Evolutionary conservation across 2,888 invertebrate genomes (phyloP).

Genomic region (Agrypnus murinus): DNA sequence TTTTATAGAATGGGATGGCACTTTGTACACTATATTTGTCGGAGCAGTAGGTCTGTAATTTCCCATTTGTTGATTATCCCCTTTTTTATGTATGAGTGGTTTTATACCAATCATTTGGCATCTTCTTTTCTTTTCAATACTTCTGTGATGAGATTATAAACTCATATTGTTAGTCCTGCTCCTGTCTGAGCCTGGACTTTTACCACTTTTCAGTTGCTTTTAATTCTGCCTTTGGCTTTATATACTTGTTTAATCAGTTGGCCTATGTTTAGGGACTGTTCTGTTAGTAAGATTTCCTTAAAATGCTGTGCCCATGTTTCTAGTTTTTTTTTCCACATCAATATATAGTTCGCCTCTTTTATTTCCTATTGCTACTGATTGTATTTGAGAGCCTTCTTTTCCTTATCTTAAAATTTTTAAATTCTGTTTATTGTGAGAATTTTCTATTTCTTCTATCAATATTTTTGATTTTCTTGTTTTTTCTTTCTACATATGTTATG

Average conservation of each 20-base stretch:
- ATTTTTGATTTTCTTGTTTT: conserved; percentile 1
- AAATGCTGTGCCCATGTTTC: no score
- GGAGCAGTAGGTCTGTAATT: conserved; percentile 9
- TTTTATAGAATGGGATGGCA: not conserved
- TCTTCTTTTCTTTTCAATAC: conserved; percentile 6
- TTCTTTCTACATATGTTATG: conserved; percentile 13
- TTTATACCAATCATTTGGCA: not conserved
- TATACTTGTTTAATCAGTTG: not conserved
- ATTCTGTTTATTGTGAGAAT: not conserved
- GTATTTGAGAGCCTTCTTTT: not conserved
- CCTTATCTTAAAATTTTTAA: not conserved
- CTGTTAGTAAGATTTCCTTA: not conserved
- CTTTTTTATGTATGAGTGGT: conserved; percentile 2
- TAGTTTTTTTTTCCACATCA: no score
- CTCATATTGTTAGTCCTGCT: not conserved
- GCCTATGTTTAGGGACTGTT: not conserved
- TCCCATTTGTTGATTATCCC: not conserved
- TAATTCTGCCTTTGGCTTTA: conserved; percentile 1
- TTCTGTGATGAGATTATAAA: not conserved
- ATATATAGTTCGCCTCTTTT: no score
- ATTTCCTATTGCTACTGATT: no score
- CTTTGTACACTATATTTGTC: not conserved
- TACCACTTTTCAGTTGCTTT: conserved; percentile 5
- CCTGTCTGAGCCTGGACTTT: not conserved
- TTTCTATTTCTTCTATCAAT: conserved; percentile 4